Evolutionary conservation across 2,888 invertebrate genomes (phyloP).

Genomic region (Chydorus sphaericus): DNA sequence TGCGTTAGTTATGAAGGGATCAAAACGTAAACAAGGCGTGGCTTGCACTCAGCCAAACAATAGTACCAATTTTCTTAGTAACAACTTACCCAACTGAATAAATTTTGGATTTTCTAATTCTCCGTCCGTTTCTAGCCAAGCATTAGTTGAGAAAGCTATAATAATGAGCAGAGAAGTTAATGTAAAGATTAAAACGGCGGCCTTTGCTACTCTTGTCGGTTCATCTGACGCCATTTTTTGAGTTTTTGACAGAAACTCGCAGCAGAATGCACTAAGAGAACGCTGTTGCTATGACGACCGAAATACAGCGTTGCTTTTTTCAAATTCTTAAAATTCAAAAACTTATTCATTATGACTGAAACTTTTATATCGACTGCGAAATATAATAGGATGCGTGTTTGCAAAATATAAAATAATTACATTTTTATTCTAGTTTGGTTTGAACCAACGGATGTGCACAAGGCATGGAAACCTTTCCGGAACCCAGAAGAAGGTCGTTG

Average conservation of each 20-base stretch:
- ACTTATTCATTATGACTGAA: too few relatives aligned
- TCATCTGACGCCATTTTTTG: constrained; percentile 14
- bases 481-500: constrained; percentile 25
- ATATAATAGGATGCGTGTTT: too few relatives aligned
- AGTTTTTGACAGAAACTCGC: not conserved
- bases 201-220: constrained; percentile 4
- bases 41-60: not conserved
- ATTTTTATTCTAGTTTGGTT: constrained; percentile 62
- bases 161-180: constrained; percentile 8
- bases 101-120: constrained; percentile 61
- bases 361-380: not conserved
- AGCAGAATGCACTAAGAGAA: not conserved
- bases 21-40: not conserved
- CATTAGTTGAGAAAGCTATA: constrained; percentile 14
- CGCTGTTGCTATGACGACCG: not conserved
- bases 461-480: constrained; percentile 54
- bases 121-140: constrained; percentile 40
- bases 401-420: too few relatives aligned
- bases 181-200: constrained; percentile 8
- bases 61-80: too few relatives aligned
- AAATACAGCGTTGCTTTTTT: too few relatives aligned
- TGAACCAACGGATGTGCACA: constrained; percentile 72
- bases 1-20: not conserved
- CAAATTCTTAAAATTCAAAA: too few relatives aligned
- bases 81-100: constrained; percentile 53